Percentiles rank a stretch among this genome's conserved stretches.
These are phyloP conservation scores for Enteromius unitaeniatus DNA, from an alignment of 2,797 vertebrate species.

Conservation along the genomic window DNA sequence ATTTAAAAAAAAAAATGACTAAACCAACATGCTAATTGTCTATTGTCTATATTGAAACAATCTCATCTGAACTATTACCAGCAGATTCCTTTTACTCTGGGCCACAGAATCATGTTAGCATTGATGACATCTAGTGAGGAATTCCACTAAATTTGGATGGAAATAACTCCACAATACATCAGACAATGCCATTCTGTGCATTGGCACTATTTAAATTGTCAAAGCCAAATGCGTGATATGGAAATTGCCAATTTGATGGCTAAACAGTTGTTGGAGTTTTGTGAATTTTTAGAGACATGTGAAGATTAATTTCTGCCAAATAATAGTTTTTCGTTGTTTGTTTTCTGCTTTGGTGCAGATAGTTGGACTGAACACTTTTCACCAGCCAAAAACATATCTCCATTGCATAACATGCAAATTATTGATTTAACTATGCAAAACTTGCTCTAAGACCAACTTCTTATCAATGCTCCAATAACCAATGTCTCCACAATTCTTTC, in stretches of 20 bases:
- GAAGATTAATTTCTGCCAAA: background rate
- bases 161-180: background rate
- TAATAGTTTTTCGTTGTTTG: too few species aligned
- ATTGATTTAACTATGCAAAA: background rate
- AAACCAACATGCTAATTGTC: slow-evolving; percentile 4
- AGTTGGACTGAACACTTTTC: background rate
- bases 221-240: background rate
- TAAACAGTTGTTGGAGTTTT: background rate
- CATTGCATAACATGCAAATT: background rate
- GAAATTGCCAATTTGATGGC: background rate
- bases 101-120: background rate
- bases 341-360: background rate
- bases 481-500: background rate
- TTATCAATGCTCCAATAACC: background rate
- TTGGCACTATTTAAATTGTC: background rate
- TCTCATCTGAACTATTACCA: background rate
- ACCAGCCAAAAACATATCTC: background rate
- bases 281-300: too few species aligned
- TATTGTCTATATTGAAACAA: background rate
- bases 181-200: background rate
- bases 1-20: background rate
- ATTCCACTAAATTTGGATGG: background rate
- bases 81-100: background rate
- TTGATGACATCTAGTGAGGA: background rate
- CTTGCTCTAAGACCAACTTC: background rate